A percentile compares a stretch with the other conserved stretches of the same genome.
phyloP scores from a whole-genome alignment of 2,113 vertebrate species.

The Probosciger aterrimus region DNA sequence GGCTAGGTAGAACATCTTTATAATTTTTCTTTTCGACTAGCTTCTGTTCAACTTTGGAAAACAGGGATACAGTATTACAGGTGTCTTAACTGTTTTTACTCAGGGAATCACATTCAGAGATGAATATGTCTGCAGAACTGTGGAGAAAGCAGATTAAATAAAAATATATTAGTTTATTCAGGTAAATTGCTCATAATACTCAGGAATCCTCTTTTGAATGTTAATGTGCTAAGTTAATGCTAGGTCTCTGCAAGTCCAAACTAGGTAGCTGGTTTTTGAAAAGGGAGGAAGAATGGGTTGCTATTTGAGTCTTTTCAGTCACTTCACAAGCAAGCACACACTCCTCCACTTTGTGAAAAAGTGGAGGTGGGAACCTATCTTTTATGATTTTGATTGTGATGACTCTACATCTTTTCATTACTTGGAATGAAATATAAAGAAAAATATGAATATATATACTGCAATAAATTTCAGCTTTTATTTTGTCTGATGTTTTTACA shows the following conservation, averaged over 20 bases:
- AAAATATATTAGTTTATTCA: not conserved
- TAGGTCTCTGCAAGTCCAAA: not conserved
- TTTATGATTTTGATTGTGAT: not conserved
- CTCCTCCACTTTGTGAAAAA: not conserved
- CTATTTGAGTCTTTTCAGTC: not conserved
- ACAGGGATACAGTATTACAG: not conserved
- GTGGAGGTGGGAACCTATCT: not conserved
- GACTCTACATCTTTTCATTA: not conserved
- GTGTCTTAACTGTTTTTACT: not conserved
- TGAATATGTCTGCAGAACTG: not conserved
- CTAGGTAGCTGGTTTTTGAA: not conserved
- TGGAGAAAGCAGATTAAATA: not conserved
- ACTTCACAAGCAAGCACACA: fast-evolving
- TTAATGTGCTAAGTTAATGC: not conserved
- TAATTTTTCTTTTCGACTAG: not conserved
- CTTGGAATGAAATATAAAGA: not conserved
- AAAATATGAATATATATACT: not conserved
- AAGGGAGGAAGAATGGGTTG: not conserved
- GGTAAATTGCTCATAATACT: not conserved
- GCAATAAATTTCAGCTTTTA: not conserved
- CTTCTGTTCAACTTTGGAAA: not conserved
- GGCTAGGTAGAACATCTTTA: not conserved
- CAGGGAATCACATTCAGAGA: not conserved
- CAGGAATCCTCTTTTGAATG: not conserved
- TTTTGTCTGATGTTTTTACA: constrained; percentile 22